Evolutionary conservation across 2,888 invertebrate species (phyloP).

Genomic region (Dasypolia templi): DNA sequence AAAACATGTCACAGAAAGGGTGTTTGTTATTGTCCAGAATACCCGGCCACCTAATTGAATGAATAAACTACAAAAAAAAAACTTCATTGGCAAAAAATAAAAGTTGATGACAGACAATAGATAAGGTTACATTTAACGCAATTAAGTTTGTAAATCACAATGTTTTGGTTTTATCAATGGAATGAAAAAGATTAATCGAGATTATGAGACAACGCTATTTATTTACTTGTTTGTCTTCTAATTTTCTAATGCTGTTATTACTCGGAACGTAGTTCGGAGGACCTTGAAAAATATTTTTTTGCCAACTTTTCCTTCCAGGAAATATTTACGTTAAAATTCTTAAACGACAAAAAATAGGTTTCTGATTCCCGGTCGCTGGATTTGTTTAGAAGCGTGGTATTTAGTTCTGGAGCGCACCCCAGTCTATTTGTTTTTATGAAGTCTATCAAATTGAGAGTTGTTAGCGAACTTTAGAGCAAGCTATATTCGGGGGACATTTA

Average conservation of each 20-base stretch:
- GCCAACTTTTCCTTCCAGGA: constrained; percentile 30
- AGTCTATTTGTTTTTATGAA: background rate
- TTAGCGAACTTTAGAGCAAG: background rate
- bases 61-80: background rate
- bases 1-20: constrained; percentile 13
- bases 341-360: background rate
- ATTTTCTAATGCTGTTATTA: constrained; percentile 25
- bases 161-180: constrained; percentile 8
- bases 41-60: background rate
- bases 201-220: constrained; percentile 16
- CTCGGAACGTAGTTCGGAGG: constrained; percentile 6
- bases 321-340: constrained; percentile 33
- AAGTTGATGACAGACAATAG: background rate
- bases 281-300: constrained; percentile 25
- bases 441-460: background rate
- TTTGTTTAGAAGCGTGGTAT: background rate
- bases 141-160: background rate
- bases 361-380: background rate
- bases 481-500: background rate
- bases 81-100: background rate
- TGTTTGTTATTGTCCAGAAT: constrained; percentile 11
- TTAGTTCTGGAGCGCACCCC: background rate
- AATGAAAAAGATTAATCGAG: constrained; percentile 9
- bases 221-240: constrained; percentile 34
- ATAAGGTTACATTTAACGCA: background rate